Percentiles rank a stretch among this genome's conserved stretches.
Conservation (phyloP, 2,113 vertebrate genomes). For the Spermophilus dauricus region DNA sequence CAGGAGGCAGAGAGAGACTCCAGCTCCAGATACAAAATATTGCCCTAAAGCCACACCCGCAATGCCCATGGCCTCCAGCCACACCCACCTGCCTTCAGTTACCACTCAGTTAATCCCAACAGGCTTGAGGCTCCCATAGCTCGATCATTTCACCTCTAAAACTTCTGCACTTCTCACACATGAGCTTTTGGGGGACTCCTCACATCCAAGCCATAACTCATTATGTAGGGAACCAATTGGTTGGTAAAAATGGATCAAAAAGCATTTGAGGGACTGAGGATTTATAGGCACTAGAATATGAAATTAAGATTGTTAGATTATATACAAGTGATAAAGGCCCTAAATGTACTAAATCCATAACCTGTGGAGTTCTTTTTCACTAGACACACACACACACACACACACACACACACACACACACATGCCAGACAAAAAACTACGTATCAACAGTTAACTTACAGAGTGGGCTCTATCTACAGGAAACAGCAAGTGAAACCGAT, state of each 20-base stretch:
- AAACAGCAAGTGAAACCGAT: background rate
- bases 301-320: background rate
- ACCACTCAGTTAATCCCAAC: too few species aligned
- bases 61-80: too few species aligned
- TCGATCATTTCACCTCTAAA: too few species aligned
- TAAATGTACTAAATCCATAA: background rate
- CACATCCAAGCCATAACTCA: background rate
- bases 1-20: too few species aligned
- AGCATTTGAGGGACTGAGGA: background rate
- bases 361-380: background rate
- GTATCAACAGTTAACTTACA: background rate
- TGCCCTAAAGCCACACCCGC: too few species aligned
- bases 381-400: background rate
- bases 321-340: background rate
- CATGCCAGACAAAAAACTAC: background rate
- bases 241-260: slow-evolving; percentile 2
- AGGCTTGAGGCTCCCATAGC: too few species aligned
- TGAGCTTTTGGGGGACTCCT: too few species aligned
- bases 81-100: too few species aligned
- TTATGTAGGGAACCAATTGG: background rate
- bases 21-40: too few species aligned
- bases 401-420: too few species aligned
- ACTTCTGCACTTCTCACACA: too few species aligned
- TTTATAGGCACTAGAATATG: background rate
- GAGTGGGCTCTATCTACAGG: background rate